A percentile compares a stretch with the other conserved stretches of the same genome.
Conservation (phyloP, 2,888 invertebrate genomes). For the Acrobasis consociella region DNA sequence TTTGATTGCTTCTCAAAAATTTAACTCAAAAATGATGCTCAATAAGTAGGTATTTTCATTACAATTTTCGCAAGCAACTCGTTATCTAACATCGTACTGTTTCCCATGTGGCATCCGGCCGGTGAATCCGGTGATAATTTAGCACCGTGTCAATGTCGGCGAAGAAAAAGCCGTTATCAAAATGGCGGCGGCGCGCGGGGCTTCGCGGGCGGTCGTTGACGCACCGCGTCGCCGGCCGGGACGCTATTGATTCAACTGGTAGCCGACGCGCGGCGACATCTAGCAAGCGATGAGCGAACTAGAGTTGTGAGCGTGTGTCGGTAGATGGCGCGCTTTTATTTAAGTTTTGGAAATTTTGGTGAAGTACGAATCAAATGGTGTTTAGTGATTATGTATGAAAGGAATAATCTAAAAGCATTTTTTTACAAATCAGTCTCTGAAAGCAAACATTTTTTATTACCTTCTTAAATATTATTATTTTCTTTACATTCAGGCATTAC, state of each 20-base stretch:
- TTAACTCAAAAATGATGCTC: too few relatives aligned
- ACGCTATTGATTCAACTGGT: conserved; percentile 48
- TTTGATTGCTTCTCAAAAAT: too few relatives aligned
- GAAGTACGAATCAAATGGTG: not conserved
- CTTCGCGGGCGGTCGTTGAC: conserved; percentile 73
- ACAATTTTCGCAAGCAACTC: not conserved
- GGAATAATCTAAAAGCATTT: too few relatives aligned
- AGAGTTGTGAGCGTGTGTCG: not conserved
- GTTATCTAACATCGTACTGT: not conserved
- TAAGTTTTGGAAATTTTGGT: not conserved
- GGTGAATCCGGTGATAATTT: not conserved
- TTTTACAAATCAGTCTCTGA: too few relatives aligned
- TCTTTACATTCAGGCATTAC: too few relatives aligned
- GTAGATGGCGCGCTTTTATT: conserved; percentile 53
- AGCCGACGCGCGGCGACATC: conserved; percentile 60
- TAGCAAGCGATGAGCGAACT: conserved; percentile 36
- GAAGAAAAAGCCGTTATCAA: conserved; percentile 69
- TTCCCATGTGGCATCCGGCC: not conserved
- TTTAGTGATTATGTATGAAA: too few relatives aligned
- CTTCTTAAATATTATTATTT: too few relatives aligned
- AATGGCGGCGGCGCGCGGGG: conserved; percentile 66
- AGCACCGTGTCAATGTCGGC: conserved; percentile 20
- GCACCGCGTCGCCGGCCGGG: conserved; percentile 39
- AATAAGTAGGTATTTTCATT: not conserved
- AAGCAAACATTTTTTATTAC: too few relatives aligned